phyloP scores from a whole-genome alignment of 2,113 vertebrate genomes.

The Spheniscus mendiculus region DNA sequence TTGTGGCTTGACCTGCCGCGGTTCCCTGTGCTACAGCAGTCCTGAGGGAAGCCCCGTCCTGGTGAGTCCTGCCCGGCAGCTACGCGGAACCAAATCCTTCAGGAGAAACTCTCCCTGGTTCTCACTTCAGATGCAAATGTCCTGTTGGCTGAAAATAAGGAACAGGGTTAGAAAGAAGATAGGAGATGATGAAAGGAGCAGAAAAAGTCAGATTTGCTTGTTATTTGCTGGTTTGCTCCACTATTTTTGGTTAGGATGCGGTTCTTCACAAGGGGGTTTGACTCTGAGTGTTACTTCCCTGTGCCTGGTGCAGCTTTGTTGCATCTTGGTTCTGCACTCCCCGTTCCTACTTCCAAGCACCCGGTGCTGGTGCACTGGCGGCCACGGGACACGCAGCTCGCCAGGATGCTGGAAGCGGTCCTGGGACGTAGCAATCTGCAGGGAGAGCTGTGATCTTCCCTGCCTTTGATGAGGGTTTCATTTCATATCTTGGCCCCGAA shows the following conservation, averaged over 20 bases:
- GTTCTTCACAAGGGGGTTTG: rapidly evolving
- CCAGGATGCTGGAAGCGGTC: rapidly evolving
- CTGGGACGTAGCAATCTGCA: rapidly evolving
- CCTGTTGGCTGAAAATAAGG: not conserved
- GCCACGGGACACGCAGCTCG: rapidly evolving
- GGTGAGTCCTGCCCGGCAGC: not conserved
- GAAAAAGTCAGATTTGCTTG: not conserved
- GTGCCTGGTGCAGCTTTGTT: not conserved
- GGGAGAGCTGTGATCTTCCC: not conserved
- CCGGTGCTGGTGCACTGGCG: not conserved
- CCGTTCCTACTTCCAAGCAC: rapidly evolving
- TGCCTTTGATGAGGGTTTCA: rapidly evolving
- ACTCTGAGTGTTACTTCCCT: rapidly evolving
- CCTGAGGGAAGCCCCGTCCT: not conserved
- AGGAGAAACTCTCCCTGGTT: not conserved
- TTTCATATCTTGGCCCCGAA: rapidly evolving
- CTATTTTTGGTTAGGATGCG: rapidly evolving
- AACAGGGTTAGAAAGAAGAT: too few relatives aligned
- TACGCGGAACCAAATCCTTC: rapidly evolving
- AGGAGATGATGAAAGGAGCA: not conserved
- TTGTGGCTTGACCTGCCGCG: rapidly evolving
- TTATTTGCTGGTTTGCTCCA: rapidly evolving
- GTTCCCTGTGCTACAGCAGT: not conserved
- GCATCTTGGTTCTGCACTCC: rapidly evolving
- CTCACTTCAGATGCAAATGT: rapidly evolving